Percentiles rank a stretch among this genome's conserved stretches.
phyloP scores from a whole-genome alignment of 2,113 vertebrate species.

The Elanoides forficatus region DNA sequence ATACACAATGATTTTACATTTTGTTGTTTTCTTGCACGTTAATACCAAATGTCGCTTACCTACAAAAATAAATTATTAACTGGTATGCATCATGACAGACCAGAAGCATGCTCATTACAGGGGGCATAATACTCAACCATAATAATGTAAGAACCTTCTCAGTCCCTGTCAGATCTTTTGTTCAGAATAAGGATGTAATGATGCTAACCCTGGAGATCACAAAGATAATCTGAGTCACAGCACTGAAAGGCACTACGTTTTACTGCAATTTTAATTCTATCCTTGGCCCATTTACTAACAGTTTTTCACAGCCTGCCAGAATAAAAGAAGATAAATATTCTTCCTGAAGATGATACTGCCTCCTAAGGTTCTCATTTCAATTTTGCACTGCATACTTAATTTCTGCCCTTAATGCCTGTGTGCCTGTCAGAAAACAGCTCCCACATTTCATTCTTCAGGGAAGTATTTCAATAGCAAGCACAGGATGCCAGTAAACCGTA shows the following conservation, averaged over 20 bases:
- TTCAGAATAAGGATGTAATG: not conserved
- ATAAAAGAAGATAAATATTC: not conserved
- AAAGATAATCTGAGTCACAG: not conserved
- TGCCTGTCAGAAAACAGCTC: not conserved
- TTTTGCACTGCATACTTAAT: not conserved
- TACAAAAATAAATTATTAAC: not conserved
- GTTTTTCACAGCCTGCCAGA: not conserved
- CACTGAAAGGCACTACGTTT: not conserved
- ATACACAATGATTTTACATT: not conserved
- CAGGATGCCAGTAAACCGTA: not conserved
- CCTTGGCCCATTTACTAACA: not conserved
- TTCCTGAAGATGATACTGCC: not conserved
- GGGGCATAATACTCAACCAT: no score
- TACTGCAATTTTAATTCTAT: not conserved
- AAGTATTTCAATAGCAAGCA: not conserved
- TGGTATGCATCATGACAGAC: accelerated
- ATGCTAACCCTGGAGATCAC: not conserved
- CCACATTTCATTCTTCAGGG: not conserved
- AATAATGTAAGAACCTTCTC: not conserved
- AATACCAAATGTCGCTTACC: not conserved
- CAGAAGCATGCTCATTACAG: not conserved
- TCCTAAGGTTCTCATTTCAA: not conserved
- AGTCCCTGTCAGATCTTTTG: not conserved
- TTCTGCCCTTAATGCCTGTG: not conserved
- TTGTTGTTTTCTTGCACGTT: not conserved